A percentile compares a stretch with the other conserved stretches of the same genome.
Conservation (phyloP, 2,888 invertebrate genomes). For the Orthosia gothica region DNA sequence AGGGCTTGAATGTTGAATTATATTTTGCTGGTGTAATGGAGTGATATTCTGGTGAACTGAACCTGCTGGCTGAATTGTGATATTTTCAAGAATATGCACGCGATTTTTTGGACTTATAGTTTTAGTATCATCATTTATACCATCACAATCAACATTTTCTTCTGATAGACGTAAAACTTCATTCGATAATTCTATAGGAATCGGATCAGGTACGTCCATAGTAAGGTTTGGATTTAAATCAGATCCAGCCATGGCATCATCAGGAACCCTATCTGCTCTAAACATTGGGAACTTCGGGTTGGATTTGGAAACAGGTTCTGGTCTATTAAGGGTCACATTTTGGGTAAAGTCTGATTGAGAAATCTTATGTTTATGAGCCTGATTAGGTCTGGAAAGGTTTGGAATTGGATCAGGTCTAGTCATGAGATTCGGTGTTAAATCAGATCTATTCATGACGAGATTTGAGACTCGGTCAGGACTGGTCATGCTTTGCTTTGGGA, state of each 20-base stretch:
- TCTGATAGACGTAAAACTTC: conserved; percentile 73
- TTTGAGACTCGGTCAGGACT: conserved; percentile 28
- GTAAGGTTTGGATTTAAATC: conserved; percentile 32
- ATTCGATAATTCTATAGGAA: conserved; percentile 74
- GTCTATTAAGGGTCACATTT: conserved; percentile 14
- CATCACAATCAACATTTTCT: conserved; percentile 48
- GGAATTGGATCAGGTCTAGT: conserved; percentile 24
- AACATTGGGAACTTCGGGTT: conserved; percentile 10
- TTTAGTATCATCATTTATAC: conserved; percentile 65
- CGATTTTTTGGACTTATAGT: conserved; percentile 79
- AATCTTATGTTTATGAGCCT: conserved; percentile 2
- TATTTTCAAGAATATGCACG: conserved; percentile 83
- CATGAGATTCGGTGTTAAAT: conserved; percentile 24
- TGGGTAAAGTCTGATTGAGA: conserved; percentile 25
- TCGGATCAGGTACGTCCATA: conserved; percentile 63
- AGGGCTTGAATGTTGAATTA: conserved; percentile 38
- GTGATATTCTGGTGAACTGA: conserved; percentile 40
- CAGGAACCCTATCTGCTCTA: conserved; percentile 9
- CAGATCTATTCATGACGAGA: conserved; percentile 24
- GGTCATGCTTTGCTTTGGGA: conserved; percentile 20
- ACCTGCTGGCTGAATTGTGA: conserved; percentile 78
- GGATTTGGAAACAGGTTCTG: conserved; percentile 18
- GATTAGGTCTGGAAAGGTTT: conserved; percentile 17
- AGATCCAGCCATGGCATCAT: conserved; percentile 14
- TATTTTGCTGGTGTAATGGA: conserved; percentile 34